Base-by-base conservation (phyloP, 35 echinoderm and acorn worm genomes). In the Eucidaris tribuloides region DNA sequence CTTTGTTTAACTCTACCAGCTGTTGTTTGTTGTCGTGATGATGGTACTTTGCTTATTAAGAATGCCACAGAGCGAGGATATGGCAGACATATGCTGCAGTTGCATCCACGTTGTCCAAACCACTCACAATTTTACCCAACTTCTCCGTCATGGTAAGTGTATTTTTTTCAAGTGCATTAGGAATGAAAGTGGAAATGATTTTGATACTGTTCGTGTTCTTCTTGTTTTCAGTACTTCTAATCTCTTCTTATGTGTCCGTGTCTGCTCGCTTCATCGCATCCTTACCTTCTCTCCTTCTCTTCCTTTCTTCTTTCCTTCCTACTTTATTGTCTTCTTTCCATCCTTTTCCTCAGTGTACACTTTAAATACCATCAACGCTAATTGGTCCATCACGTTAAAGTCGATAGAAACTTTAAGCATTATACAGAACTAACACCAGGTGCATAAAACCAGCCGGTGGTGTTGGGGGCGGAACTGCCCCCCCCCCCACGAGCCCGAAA, bases 41-140 rank as follows among this genome's bases (percentile, higher is more conserved):
- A 62, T 46, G 78, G 84, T 3, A 49, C 65, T 37, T 65, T 98
- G 6, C 15, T 40, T 22, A 52, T 93, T 29, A 20, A 4, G 6
- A 54, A 81, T 24, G 56, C 85, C n/a, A 7, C 39, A 71, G 5
- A 52, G 24, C 0, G 34, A 65, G 29, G 95, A 93, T 35, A 98
- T 98, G 95, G 95, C 82, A 5, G 39, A 77, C 18, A 93, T 90
- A 32, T 28, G 63, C n/a, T 98, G 95, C 38, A 93, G 92, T 71
- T 90, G 90, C 4, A 41, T 84, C 57, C 92, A 93, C 62, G 34
- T 63, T 2, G 86, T 98, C 30, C 76, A 83, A 31, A 65, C 88
- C 2, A 41, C 57, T 42, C 23, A 58, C 27, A 7, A 14, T 27
- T 23, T 36, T 50, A 68, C 84, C 39, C 46, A 62, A 15, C n/a